phyloP scores from a whole-genome alignment of 2,113 vertebrate species.

The Grammomys surdaster region DNA sequence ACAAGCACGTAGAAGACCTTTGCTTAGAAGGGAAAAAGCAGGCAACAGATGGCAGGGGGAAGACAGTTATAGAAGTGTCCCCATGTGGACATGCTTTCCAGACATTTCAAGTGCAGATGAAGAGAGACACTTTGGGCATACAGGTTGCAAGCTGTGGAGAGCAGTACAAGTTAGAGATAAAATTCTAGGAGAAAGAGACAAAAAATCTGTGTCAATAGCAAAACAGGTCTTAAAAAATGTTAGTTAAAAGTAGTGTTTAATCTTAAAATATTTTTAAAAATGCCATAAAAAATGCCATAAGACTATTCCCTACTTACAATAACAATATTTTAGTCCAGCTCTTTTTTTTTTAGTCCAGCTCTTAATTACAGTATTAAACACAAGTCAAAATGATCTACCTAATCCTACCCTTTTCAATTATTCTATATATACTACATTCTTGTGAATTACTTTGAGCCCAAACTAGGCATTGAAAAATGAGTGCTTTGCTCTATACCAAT shows the following conservation, averaged over 20 bases:
- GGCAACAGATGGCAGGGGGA: neutral
- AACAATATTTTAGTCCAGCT: neutral
- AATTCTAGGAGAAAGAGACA: neutral
- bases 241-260: neutral
- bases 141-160: neutral
- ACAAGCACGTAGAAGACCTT: neutral
- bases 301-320: neutral
- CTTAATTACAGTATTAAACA: neutral
- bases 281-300: neutral
- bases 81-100: neutral
- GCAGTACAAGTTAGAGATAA: neutral
- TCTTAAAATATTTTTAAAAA: neutral
- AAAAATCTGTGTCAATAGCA: neutral
- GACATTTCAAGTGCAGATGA: slow-evolving; percentile 6
- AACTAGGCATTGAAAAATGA: slow-evolving; percentile 52
- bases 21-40: neutral
- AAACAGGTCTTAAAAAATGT: neutral
- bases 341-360: neutral
- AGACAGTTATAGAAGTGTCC: slow-evolving; percentile 10
- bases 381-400: neutral
- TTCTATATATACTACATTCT: neutral
- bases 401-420: slow-evolving; percentile 6
- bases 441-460: slow-evolving; percentile 5
- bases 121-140: neutral
- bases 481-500: slow-evolving; percentile 18